phyloP scores from a whole-genome alignment of 1,140 invertebrate genomes.

The Arion vulgaris region DNA sequence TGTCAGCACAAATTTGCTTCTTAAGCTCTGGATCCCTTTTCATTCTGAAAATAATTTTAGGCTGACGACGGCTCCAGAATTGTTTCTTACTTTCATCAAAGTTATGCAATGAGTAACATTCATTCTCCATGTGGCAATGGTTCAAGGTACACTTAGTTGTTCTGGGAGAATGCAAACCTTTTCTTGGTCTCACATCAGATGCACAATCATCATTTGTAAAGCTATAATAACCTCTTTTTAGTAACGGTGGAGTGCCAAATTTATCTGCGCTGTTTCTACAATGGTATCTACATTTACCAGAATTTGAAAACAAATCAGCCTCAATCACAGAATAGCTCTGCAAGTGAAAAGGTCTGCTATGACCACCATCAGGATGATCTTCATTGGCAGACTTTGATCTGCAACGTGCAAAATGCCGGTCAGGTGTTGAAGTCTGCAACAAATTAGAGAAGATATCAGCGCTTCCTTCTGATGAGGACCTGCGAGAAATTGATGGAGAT shows the following conservation, averaged over 20 bases:
- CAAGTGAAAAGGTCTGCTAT: slow-evolving; percentile 1
- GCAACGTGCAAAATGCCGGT: not conserved
- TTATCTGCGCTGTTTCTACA: slow-evolving; percentile 12
- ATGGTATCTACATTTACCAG: not conserved
- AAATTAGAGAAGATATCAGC: slow-evolving; percentile 25
- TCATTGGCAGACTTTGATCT: slow-evolving; percentile 31
- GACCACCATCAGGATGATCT: not conserved
- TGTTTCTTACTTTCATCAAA: not conserved
- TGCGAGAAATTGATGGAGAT: slow-evolving; percentile 32
- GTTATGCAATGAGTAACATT: not conserved
- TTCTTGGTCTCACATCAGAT: not conserved
- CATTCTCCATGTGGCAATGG: not conserved
- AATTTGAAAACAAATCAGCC: not conserved
- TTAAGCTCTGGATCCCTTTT: slow-evolving; percentile 36
- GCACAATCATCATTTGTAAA: not conserved
- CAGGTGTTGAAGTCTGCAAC: not conserved
- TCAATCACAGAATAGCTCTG: not conserved
- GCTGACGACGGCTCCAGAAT: not conserved
- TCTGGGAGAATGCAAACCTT: not conserved
- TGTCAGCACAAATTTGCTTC: slow-evolving; percentile 32
- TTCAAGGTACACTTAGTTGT: not conserved
- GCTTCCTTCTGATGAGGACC: slow-evolving; percentile 17
- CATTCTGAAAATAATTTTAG: slow-evolving; percentile 37
- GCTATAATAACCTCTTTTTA: slow-evolving; percentile 4
- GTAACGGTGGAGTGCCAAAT: slow-evolving; percentile 30